phyloP scores from a whole-genome alignment of 2,113 vertebrate species.

The Rafetus swinhoei region DNA sequence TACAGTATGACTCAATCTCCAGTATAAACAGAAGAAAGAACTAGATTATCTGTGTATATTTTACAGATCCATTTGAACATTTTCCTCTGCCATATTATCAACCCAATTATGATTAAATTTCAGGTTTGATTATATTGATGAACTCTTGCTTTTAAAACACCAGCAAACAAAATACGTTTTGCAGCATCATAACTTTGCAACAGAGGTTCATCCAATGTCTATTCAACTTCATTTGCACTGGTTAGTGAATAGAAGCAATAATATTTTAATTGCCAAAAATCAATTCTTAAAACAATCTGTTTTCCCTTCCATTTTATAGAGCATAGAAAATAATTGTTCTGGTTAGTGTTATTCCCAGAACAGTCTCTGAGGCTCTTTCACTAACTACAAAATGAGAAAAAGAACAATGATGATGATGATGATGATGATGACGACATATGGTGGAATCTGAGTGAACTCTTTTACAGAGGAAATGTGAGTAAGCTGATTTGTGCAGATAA shows the following conservation, averaged over 20 bases:
- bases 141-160: background rate
- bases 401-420: background rate
- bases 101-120: background rate
- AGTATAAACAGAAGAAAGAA: background rate
- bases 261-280: background rate
- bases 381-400: background rate
- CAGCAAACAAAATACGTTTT: rapidly evolving
- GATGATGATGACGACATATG: background rate
- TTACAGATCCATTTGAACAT: background rate
- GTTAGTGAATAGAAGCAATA: background rate
- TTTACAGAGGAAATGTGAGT: background rate
- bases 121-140: background rate
- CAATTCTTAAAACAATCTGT: background rate
- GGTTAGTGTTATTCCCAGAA: background rate
- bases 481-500: rapidly evolving
- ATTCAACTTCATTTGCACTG: background rate
- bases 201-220: rapidly evolving
- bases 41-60: background rate
- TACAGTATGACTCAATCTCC: background rate
- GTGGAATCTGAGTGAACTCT: background rate
- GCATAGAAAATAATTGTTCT: background rate
- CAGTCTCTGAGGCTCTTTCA: background rate
- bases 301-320: background rate
- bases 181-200: background rate
- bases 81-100: background rate